Evolutionary conservation across 1,140 invertebrate species (phyloP), one percentile per base, ranked within the genome.

Genomic region (Metaphire vulgaris): DNA sequence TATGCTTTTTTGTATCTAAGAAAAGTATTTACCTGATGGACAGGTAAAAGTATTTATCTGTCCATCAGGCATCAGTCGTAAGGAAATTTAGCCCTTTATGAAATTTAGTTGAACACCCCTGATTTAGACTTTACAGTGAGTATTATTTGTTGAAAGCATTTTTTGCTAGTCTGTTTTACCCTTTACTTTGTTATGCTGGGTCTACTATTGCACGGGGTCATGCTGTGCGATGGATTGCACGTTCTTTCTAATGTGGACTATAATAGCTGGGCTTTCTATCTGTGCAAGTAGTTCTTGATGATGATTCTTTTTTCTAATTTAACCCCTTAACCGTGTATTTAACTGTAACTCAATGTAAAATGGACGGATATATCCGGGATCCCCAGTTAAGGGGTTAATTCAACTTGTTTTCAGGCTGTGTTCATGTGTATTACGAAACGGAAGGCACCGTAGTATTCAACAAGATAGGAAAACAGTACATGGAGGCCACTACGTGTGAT

Each of bases 401-500:
- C 41, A n/a, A n/a, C n/a, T n/a, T 21, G 6, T 56, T 56, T 56
- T 0, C 72, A 73, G 72, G 72, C 0, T 73, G 72, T 34, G 32
- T 73, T 15, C 34, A 41, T 30, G 72, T 73, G 21, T 73, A 34
- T 34, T 31, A 73, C 33, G 31, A 73, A 30, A 34, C 33, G n/a
- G 72, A 73, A 56, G 72, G 72, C 33, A 34, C n/a, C 31, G 28
- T 73, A 2, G 34, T 1, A 1, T 73, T 41, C 41, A 73, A 41
- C 1, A 34, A 56, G 21, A 56, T 34, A 2, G 41, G 41, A 15
- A 73, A 73, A 56, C 72, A 73, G 33, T 73, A 34, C 72, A 71
- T 1, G 69, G 41, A 73, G 6, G 41, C 26, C 16, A 21, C 33
- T 2, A 26, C 32, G 12, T 73, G 72, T 41, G 72, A 73, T 29